A percentile compares a stretch with the other conserved stretches of the same genome.
phyloP scores from a whole-genome alignment of 2,113 vertebrate species.

The Pimephales promelas region DNA sequence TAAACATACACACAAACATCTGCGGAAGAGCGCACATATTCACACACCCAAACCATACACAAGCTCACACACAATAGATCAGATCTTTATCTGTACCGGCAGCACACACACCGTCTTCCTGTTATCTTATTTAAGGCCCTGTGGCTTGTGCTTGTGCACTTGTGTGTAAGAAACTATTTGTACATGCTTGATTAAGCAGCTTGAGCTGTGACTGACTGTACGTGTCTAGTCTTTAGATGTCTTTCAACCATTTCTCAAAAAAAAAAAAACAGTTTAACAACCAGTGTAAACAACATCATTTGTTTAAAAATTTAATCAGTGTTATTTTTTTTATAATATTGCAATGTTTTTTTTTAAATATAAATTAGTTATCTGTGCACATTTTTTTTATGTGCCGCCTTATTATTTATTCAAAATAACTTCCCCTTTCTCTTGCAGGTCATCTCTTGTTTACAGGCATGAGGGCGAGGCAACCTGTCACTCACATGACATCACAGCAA shows the following conservation, averaged over 20 bases:
- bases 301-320: too few species aligned
- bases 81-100: constrained; percentile 48
- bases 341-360: too few species aligned
- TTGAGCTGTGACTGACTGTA: background rate
- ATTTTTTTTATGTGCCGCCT: too few species aligned
- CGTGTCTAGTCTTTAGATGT: background rate
- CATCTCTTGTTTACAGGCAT: too few species aligned
- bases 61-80: constrained; percentile 45
- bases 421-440: too few species aligned
- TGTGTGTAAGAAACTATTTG: background rate
- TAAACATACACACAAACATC: background rate
- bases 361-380: too few species aligned
- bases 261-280: background rate
- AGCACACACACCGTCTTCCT: constrained; percentile 50
- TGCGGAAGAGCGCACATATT: constrained; percentile 24
- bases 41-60: constrained; percentile 35
- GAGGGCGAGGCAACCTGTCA: too few species aligned
- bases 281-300: too few species aligned
- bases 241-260: background rate
- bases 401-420: too few species aligned
- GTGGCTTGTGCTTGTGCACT: constrained; percentile 36
- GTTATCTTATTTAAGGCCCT: constrained; percentile 51
- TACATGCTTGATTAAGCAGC: background rate
- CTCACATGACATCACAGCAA: too few species aligned
- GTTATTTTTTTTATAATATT: too few species aligned